Evolutionary conservation across 2,113 vertebrate genomes (phyloP), one percentile per base, ranked within the genome.

Genomic region (Myotis lucifugus): DNA sequence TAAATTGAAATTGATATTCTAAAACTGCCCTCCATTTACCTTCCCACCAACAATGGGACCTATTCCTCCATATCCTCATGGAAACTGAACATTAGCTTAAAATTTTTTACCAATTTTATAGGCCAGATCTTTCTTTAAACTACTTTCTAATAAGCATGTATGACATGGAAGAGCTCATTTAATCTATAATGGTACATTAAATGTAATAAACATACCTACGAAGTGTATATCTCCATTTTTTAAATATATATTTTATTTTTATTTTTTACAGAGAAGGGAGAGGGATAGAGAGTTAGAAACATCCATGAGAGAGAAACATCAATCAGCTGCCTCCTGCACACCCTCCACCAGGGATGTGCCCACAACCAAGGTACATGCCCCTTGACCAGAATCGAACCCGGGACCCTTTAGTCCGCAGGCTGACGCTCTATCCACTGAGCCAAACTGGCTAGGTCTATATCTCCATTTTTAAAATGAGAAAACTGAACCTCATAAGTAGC

Each of bases 381-480:
- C 42, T 42, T 42, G 42, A 42, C 42, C 42, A 8, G 42, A 42
- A 42, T 42, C 1, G 42, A 42, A 42, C 42, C 42, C 7, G 42
- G 42, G 42, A 42, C 42, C 42, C 42, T 42, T 42, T 7, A 42
- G 42, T 42, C 42, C 42, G 6, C 42, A 42, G 42, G 42, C 42
- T 42, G 42, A 42, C 42, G 6, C 42, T 42, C 7, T 42, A 7
- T 42, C 42, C 7, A 42, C 42, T 42, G 42, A 42, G 42, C 42
- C 42, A 42, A 42, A 42, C 42, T 42, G 42, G 42, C 42, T 42
- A 42, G 6, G 42, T 42, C 42, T 54, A 54, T 25, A 59, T 25
- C 56, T 59, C 37, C 37, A 52, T 90, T 78, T 79, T 85, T 59
- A 93, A 87, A 86, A 70, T 59, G 83, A 86, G 32, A 37, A 86